A percentile compares a stretch with the other conserved stretches of the same genome.
phyloP scores from a whole-genome alignment of 2,113 vertebrate genomes.

The Etia nguti region DNA sequence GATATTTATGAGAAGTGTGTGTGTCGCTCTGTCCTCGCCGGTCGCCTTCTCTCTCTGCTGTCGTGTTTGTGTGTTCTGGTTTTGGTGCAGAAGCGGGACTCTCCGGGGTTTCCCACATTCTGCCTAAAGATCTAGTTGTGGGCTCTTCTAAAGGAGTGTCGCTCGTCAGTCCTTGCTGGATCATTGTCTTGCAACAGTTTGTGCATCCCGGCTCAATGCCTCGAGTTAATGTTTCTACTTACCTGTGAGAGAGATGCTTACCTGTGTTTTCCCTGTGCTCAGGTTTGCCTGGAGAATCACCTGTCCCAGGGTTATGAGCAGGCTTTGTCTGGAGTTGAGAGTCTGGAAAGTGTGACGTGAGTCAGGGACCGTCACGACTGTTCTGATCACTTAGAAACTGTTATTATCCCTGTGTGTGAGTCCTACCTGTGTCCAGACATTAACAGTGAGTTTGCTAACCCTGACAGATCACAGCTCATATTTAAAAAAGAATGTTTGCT shows the following conservation, averaged over 20 bases:
- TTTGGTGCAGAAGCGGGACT: background rate
- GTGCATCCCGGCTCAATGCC: background rate
- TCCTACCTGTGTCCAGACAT: background rate
- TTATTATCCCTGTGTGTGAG: background rate
- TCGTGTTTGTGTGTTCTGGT: background rate
- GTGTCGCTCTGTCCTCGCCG: background rate
- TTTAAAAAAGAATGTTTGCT: background rate
- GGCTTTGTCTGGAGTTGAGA: background rate
- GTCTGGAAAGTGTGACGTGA: background rate
- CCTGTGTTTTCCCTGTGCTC: background rate
- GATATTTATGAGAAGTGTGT: background rate
- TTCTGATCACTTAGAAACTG: background rate
- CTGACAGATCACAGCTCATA: background rate
- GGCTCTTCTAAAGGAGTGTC: background rate
- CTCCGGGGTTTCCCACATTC: background rate
- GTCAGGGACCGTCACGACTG: background rate
- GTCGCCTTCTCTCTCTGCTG: background rate
- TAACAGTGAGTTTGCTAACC: background rate
- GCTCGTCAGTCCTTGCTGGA: background rate
- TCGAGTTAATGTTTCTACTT: background rate
- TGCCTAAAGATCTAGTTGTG: no score
- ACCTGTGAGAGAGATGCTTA: background rate
- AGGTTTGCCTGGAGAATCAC: background rate
- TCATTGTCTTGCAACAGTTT: background rate
- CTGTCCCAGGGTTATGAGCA: background rate